phyloP scores from a whole-genome alignment of 2,888 invertebrate species.

The Odontothrips loti region DNA sequence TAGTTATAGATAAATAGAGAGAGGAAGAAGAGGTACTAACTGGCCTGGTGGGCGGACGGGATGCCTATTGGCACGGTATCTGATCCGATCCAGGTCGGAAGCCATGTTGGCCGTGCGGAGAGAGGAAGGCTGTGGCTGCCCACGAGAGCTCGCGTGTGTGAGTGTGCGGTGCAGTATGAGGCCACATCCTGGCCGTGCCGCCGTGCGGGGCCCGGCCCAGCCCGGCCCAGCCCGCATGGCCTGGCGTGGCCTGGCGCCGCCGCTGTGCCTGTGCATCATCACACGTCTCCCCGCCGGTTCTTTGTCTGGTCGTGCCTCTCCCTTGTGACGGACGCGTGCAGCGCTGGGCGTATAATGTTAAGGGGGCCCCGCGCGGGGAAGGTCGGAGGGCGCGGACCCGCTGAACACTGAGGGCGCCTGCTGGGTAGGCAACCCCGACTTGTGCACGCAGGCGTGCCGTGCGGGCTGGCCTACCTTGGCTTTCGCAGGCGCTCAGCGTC shows the following conservation, averaged over 20 bases:
- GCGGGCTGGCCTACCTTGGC: background rate
- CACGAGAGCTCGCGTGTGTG: constrained; percentile 11
- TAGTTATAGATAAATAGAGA: too few species aligned
- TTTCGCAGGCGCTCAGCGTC: background rate
- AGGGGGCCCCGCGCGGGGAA: too few species aligned
- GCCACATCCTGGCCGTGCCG: background rate
- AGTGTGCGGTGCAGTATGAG: constrained; percentile 4
- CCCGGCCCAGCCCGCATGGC: too few species aligned
- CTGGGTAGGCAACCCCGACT: too few species aligned
- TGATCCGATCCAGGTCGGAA: constrained; percentile 20
- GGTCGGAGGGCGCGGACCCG: too few species aligned
- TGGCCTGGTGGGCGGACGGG: background rate
- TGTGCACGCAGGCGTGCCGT: background rate
- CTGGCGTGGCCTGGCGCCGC: too few species aligned
- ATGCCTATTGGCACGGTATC: background rate
- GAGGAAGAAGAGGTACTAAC: background rate
- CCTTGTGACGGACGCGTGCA: background rate
- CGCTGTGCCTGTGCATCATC: background rate
- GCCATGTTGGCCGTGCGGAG: background rate
- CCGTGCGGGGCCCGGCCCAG: too few species aligned
- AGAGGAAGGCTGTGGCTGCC: background rate
- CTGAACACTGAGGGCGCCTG: too few species aligned
- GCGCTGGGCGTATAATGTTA: too few species aligned
- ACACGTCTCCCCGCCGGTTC: background rate
- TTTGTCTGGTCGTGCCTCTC: too few species aligned